Evolutionary conservation across 2,888 invertebrate genomes (phyloP).

Genomic region (Epirrita christyi): DNA sequence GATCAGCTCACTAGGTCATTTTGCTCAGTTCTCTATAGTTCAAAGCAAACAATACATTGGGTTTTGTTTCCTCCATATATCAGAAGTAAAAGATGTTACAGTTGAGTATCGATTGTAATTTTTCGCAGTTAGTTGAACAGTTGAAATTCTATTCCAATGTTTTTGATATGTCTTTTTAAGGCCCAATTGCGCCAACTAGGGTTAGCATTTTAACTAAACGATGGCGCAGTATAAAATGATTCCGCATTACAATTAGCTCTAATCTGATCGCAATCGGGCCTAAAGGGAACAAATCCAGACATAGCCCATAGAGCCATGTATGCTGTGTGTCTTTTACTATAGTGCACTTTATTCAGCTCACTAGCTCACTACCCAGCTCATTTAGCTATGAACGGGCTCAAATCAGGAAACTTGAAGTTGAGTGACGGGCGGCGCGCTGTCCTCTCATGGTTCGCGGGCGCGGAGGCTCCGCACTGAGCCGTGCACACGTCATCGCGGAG

Average conservation of each 20-base stretch:
- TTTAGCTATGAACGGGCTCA: conserved; percentile 88
- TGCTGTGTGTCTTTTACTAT: background rate
- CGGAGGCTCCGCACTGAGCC: conserved; percentile 93
- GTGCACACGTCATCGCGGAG: conserved; percentile 94
- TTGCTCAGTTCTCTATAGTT: conserved; percentile 29
- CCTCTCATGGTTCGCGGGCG: conserved; percentile 51
- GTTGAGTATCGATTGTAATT: no score
- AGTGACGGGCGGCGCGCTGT: conserved; percentile 75
- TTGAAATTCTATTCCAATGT: no score
- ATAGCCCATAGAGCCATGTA: no score
- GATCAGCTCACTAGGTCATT: background rate
- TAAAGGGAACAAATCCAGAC: background rate
- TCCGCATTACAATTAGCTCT: no score
- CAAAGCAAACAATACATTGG: conserved; percentile 24
- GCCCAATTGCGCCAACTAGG: no score
- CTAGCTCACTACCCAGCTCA: conserved; percentile 46
- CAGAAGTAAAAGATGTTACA: background rate
- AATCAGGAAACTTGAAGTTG: conserved; percentile 91
- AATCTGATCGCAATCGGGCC: background rate
- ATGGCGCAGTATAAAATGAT: no score
- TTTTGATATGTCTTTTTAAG: no score
- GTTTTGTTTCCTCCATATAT: background rate
- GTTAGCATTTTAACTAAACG: no score
- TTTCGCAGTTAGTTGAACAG: no score
- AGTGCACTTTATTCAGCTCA: background rate